Conservation (phyloP, 2,797 vertebrate genomes). For the Ceyx erithaca region DNA sequence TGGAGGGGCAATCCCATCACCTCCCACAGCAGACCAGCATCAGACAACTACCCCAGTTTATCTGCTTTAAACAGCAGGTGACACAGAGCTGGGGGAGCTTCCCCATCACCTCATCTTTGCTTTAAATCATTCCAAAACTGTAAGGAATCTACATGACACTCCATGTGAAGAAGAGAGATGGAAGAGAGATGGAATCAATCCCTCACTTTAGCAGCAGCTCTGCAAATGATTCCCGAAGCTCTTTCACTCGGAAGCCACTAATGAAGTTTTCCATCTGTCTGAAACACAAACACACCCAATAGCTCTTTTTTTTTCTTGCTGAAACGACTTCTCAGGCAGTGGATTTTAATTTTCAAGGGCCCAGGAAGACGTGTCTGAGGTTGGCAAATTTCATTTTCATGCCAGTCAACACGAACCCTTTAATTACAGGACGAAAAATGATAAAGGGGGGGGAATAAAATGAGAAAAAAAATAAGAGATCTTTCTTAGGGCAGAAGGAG, state of each 20-base stretch:
- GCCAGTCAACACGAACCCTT: not conserved
- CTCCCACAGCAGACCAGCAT: rapidly evolving
- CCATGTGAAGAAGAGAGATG: not conserved
- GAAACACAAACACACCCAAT: not conserved
- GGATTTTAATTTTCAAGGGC: not conserved
- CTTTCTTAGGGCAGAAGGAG: not conserved
- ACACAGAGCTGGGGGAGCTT: too few species aligned
- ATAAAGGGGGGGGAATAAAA: not conserved
- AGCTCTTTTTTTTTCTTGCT: not conserved
- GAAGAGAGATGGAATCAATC: not conserved
- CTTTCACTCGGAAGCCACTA: not conserved
- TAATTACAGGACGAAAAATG: not conserved
- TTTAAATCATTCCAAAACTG: not conserved
- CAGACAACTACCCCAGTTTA: rapidly evolving
- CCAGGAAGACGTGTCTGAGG: not conserved
- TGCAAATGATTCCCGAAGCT: not conserved
- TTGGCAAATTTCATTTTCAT: not conserved
- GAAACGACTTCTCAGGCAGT: not conserved
- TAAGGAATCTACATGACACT: not conserved
- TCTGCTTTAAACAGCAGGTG: not conserved
- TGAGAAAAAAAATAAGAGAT: not conserved
- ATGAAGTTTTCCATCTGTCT: not conserved
- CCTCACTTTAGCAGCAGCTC: not conserved
- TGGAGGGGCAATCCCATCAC: too few species aligned
- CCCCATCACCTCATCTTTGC: too few species aligned